Evolutionary conservation across 2,888 invertebrate genomes (phyloP).

Genomic region (Isotomurus palustris): DNA sequence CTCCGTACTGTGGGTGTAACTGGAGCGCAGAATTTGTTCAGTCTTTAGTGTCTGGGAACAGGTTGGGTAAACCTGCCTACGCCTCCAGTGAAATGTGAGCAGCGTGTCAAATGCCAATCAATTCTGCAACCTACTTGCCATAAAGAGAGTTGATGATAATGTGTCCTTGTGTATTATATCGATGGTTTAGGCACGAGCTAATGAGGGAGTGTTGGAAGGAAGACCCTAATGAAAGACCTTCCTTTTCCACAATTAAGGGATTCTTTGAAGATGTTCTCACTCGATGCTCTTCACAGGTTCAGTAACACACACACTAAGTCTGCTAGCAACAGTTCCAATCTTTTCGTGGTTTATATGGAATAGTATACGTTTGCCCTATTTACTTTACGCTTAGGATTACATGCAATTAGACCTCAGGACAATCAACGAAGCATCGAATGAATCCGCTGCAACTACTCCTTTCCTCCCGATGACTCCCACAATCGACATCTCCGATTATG

Average conservation of each 20-base stretch:
- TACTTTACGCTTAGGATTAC: slow-evolving; percentile 9
- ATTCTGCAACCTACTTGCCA: neutral
- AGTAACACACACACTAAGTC: no score
- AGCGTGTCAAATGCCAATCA: neutral
- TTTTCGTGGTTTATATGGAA: no score
- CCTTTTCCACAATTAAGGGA: slow-evolving; percentile 24
- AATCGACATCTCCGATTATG: neutral
- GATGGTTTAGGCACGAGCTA: slow-evolving; percentile 26
- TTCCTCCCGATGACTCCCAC: neutral
- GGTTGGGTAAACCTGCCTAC: slow-evolving; percentile 27
- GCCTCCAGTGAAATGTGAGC: slow-evolving; percentile 35
- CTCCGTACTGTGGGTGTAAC: slow-evolving; percentile 28
- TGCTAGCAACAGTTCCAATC: neutral
- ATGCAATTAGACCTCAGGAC: slow-evolving; percentile 12
- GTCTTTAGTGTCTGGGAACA: slow-evolving; percentile 24
- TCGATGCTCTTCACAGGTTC: slow-evolving; percentile 32
- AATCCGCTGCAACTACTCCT: neutral
- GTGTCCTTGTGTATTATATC: neutral
- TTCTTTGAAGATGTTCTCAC: slow-evolving; percentile 34
- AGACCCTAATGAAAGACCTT: slow-evolving; percentile 26
- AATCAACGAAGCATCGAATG: neutral
- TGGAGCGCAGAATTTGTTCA: slow-evolving; percentile 36
- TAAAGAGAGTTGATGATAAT: neutral
- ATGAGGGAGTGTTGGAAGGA: slow-evolving; percentile 34
- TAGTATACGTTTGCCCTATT: neutral